These are phyloP conservation scores for Schizotus pectinicornis DNA, from an alignment of 2,888 invertebrate genomes.

Conservation along the genomic window DNA sequence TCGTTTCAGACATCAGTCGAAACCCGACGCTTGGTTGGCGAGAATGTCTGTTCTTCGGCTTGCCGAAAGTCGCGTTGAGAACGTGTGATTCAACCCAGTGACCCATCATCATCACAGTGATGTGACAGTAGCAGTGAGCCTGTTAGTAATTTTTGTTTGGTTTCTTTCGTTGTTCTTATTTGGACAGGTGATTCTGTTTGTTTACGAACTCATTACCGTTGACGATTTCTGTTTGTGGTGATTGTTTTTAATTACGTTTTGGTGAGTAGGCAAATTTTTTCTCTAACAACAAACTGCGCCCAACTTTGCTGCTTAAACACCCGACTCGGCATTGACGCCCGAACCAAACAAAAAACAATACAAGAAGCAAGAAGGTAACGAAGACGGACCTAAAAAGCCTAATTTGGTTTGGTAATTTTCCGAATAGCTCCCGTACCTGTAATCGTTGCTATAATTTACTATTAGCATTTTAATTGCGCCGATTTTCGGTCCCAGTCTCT, in stretches of 20 bases:
- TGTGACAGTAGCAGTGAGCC: conserved; percentile 41
- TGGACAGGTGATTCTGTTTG: conserved; percentile 11
- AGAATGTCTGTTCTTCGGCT: conserved; percentile 29
- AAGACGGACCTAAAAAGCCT: too few relatives aligned
- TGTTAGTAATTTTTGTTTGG: conserved; percentile 37
- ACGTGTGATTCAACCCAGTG: conserved; percentile 6
- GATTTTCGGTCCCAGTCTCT: too few relatives aligned
- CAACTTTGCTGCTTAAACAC: not conserved
- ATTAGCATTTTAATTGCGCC: too few relatives aligned
- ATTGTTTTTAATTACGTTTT: conserved; percentile 17
- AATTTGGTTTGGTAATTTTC: too few relatives aligned
- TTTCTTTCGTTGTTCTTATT: conserved; percentile 25
- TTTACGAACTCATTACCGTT: conserved; percentile 6
- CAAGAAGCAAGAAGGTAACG: too few relatives aligned
- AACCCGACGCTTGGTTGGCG: conserved; percentile 41
- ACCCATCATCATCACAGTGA: conserved; percentile 34
- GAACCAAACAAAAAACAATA: not conserved
- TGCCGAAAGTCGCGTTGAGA: conserved; percentile 7
- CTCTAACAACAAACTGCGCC: conserved; percentile 2
- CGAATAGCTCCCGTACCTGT: too few relatives aligned
- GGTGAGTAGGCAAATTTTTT: conserved; percentile 21
- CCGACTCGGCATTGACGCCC: not conserved
- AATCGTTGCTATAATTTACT: too few relatives aligned
- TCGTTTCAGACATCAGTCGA: conserved; percentile 44
- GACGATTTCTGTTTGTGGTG: conserved; percentile 14